These are phyloP conservation scores for Drosophila ezoana DNA, from an alignment of 2,888 invertebrate species.

Conservation along the genomic window DNA sequence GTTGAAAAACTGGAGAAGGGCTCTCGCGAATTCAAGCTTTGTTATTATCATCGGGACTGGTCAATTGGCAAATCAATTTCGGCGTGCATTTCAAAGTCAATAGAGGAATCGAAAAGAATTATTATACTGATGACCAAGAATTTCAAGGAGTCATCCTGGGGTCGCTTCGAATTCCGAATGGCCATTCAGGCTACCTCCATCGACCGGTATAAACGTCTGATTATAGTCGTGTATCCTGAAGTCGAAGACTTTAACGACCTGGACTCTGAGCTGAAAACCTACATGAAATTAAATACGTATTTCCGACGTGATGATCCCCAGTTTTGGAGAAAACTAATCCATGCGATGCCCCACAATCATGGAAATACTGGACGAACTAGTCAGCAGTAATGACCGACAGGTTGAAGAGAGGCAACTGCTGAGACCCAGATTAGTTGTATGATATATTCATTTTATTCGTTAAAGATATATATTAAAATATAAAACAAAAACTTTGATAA, in stretches of 20 bases:
- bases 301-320: conserved; percentile 27
- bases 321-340: conserved; percentile 43
- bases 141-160: conserved; percentile 42
- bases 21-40: conserved; percentile 10
- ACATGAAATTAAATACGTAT: conserved; percentile 42
- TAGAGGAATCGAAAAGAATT: conserved; percentile 31
- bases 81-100: conserved; percentile 29
- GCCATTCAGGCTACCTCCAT: conserved; percentile 39
- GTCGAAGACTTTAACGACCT: conserved; percentile 24
- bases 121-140: conserved; percentile 39
- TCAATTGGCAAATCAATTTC: conserved; percentile 37
- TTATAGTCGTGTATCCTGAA: conserved; percentile 42
- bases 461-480: no score
- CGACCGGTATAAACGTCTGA: conserved; percentile 36
- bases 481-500: no score
- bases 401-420: no score
- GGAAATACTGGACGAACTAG: background rate
- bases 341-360: conserved; percentile 37
- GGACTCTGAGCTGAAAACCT: conserved; percentile 33
- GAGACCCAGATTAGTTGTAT: no score
- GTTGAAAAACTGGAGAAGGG: conserved; percentile 35
- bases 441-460: no score
- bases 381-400: no score
- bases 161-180: conserved; percentile 39
- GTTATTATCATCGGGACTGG: conserved; percentile 47